These are phyloP conservation scores for Todiramphus chloris DNA, from an alignment of 2,113 vertebrate species.

Conservation along the genomic window DNA sequence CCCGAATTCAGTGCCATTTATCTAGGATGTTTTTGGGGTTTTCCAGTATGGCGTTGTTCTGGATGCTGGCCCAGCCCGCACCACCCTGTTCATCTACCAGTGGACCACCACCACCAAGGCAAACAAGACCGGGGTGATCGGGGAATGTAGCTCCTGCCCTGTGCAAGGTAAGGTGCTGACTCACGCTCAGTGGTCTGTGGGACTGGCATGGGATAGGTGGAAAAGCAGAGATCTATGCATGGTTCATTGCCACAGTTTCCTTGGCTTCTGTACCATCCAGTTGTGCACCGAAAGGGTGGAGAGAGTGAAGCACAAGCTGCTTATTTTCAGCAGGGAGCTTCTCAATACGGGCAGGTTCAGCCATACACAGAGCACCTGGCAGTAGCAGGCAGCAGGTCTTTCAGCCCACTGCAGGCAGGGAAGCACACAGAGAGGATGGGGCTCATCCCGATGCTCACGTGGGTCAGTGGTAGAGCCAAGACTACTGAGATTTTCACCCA, in stretches of 20 bases:
- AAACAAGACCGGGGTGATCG: constrained; percentile 32
- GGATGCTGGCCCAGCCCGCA: constrained; percentile 23
- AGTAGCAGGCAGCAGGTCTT: neutral
- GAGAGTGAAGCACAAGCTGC: neutral
- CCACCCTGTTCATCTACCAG: constrained; percentile 47
- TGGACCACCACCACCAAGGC: constrained; percentile 11
- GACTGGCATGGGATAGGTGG: neutral
- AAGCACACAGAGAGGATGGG: neutral
- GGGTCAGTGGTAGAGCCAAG: neutral
- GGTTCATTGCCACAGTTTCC: neutral
- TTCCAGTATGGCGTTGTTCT: constrained; percentile 52
- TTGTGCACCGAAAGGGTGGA: neutral
- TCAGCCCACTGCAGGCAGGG: neutral
- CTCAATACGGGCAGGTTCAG: neutral
- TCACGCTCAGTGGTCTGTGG: neutral
- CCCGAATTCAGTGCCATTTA: neutral
- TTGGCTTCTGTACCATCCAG: neutral
- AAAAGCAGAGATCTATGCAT: neutral
- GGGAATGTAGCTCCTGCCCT: constrained; percentile 23
- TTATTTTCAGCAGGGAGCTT: neutral
- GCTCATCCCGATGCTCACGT: neutral
- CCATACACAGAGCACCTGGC: neutral
- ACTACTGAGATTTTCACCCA: neutral
- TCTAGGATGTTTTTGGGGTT: neutral
- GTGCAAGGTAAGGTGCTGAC: constrained; percentile 7